Evolutionary conservation across 2,888 invertebrate species (phyloP), one percentile per base, ranked within the genome.

Genomic region (Agonopterix alstromeriana): DNA sequence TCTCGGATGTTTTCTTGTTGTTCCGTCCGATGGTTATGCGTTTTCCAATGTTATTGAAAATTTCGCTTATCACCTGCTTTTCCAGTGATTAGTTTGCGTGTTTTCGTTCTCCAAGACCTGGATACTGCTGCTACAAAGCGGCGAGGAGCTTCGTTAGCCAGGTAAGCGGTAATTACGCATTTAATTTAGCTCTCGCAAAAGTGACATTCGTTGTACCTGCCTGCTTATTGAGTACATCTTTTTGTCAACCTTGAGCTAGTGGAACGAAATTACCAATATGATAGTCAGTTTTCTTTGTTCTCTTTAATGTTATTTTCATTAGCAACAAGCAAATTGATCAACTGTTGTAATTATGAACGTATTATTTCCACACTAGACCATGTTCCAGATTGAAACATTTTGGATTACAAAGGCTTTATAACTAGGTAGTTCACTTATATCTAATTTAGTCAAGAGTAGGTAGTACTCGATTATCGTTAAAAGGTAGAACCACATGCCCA

Each of bases 231-330:
- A 62, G 61, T 65, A 70, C 73, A 78, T 79, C 72, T 69, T 80
- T 77, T 75, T 72, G 75, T 73, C 80, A 86, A 82, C 86, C 86
- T 86, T 87, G 86, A 80, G 69, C 63, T 59, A 65, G 58, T 72
- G 65, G 61, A 65, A 73, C 48, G 51, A 58, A 59, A 62, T 70
- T 70, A 67, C 63, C 56, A 63, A 65, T 73, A 70, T 62, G 56
- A 60, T 58, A 52, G 48, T 59, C 10, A 8, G 11, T 60, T 67
- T 78, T 74, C 81, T 81, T 81, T 81, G 81, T 81, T 77, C 72
- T 51, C 45, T 17, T 17, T 17, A 17, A 17, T 17, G 17, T 17
- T 27, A 27, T 7, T 27, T 27, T 27, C 27, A 27, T 27, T 5
- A 27, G 27, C 27, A 27, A 27, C 27, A 27, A 27, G 27, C 27